Base-by-base conservation (phyloP, 2,797 vertebrate species). In the Coilia nasus region DNA sequence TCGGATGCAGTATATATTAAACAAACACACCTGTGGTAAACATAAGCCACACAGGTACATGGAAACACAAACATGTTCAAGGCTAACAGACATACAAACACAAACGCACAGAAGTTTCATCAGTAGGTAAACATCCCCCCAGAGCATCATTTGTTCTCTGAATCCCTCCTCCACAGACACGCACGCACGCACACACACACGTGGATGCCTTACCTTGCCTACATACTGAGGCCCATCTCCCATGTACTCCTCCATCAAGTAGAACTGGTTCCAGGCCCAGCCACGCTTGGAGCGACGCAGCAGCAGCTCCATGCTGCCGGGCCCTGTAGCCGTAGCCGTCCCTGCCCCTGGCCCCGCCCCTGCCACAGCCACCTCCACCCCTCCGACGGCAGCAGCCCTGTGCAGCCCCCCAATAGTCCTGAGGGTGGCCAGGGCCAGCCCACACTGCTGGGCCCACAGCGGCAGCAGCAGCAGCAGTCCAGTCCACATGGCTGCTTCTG, bases 221-320 rank as follows among this genome's bases (percentile, higher is more conserved):
- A 98, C 97, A 0, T 99, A 98, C 88, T 98, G 98, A 91, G 96
- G 94, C 90, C 98, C 97, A 0, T 95, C 93, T 87, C 98, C 98
- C 0, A 95, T 98, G 91, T 98, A 99, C 87, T 99, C 97, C 92
- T 99, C 98, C 95, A 99, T 89, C 88, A 99, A 93, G 92, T 98
- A 99, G 95, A 99, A 99, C 90, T 99, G 97, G 94, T 99, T 99
- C 98, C 98, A 99, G 97, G 98, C 98, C 98, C 98, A 99, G 21
- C 98, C 97, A 85, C 98, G 96, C 91, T 98, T 99, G 82, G 97
- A 97, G 87, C 98, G 96, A 87, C 91, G 95, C 81, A 97, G 93
- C 19, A 96, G 95, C 90, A 88, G 91, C 31, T 94, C 95, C 83
- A 94, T 96, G 88, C 91, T 95, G 87, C 95, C 95, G 89, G 94